These are phyloP conservation scores for Polyodon spathula DNA, from an alignment of 2,113 vertebrate species.

Conservation along the genomic window DNA sequence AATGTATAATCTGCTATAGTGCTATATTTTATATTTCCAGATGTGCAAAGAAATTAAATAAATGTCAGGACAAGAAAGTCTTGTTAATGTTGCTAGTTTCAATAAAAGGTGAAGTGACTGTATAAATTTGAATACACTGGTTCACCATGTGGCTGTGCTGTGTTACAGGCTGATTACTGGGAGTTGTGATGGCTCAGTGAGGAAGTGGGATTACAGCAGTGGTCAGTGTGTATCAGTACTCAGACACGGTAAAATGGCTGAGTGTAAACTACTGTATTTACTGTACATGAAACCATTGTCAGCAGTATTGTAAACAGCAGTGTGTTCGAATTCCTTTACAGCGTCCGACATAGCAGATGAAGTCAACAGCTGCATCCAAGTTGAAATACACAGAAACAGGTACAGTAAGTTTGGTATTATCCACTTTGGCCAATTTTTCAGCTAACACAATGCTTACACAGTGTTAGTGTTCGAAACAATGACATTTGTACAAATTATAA, in stretches of 20 bases:
- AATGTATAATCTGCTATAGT: too few species aligned
- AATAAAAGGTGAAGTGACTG: too few species aligned
- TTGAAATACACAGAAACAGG: slow-evolving; percentile 20
- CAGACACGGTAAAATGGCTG: slow-evolving; percentile 7
- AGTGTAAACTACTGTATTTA: neutral
- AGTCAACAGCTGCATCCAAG: slow-evolving; percentile 21
- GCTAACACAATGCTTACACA: too few species aligned
- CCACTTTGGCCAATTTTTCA: too few species aligned
- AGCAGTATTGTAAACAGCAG: neutral
- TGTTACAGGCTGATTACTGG: slow-evolving; percentile 27
- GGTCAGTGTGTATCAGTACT: slow-evolving; percentile 14
- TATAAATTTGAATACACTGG: too few species aligned
- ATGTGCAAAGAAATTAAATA: too few species aligned
- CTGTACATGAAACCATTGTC: neutral
- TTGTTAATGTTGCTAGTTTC: too few species aligned
- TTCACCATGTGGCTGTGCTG: neutral
- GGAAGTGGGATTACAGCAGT: slow-evolving; percentile 26
- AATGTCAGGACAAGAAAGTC: too few species aligned
- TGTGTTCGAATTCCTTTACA: slow-evolving; percentile 4
- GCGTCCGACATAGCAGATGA: slow-evolving; percentile 10
- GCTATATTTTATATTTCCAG: too few species aligned
- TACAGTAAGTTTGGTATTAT: neutral
- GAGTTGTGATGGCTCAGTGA: slow-evolving; percentile 29
- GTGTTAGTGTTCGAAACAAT: too few species aligned
- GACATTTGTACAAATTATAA: too few species aligned